Conservation (phyloP, 2,888 invertebrate genomes). For the Phalera bucephala region DNA sequence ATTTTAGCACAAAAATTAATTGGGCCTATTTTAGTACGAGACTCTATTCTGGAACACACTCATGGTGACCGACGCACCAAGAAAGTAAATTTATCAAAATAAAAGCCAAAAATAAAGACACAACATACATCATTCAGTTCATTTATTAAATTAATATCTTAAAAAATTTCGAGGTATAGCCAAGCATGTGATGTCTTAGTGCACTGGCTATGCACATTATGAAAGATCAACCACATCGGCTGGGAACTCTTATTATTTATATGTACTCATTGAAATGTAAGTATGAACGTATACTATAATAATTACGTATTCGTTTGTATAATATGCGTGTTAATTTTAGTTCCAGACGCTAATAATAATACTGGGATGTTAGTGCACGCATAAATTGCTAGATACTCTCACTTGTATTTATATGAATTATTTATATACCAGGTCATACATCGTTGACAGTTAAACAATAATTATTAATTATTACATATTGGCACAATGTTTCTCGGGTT, state of each 20-base stretch:
- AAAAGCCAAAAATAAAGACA: not conserved
- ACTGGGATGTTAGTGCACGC: constrained; percentile 12
- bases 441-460: too few relatives aligned
- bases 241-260: not conserved
- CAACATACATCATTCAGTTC: not conserved
- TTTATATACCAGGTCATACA: constrained; percentile 12
- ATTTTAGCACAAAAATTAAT: constrained; percentile 35
- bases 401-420: constrained; percentile 14
- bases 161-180: too few relatives aligned
- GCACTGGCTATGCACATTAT: too few relatives aligned
- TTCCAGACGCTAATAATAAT: constrained; percentile 27
- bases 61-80: too few relatives aligned
- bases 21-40: constrained; percentile 11
- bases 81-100: not conserved
- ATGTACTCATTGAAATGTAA: too few relatives aligned
- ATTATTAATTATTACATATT: too few relatives aligned
- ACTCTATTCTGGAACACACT: not conserved
- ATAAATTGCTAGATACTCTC: constrained; percentile 11
- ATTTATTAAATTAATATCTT: too few relatives aligned
- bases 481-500: too few relatives aligned
- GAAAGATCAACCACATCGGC: too few relatives aligned
- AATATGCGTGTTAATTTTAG: constrained; percentile 22
- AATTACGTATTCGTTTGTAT: constrained; percentile 16
- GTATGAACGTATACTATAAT: too few relatives aligned
- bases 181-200: too few relatives aligned